phyloP scores from a whole-genome alignment of 2,797 vertebrate genomes.

The Galagoides demidoff region DNA sequence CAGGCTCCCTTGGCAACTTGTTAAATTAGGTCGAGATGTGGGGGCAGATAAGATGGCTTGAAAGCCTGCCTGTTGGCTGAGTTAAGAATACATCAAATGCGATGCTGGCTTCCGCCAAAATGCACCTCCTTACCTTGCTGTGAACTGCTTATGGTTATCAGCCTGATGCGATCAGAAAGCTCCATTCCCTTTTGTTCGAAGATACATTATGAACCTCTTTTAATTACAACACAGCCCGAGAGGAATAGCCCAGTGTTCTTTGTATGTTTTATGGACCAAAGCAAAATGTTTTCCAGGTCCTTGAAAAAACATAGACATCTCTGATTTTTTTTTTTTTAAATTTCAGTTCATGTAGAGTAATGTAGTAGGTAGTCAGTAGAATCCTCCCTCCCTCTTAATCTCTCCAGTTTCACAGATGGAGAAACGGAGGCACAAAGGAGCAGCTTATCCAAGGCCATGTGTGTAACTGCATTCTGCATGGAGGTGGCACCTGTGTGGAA shows the following conservation, averaged over 20 bases:
- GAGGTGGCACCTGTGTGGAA: neutral
- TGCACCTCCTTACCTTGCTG: conserved; percentile 83
- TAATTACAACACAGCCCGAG: conserved; percentile 66
- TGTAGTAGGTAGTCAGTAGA: neutral
- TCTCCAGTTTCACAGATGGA: neutral
- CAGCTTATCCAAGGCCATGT: neutral
- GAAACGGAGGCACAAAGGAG: neutral
- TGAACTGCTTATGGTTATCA: conserved; percentile 66
- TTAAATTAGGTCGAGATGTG: conserved; percentile 91
- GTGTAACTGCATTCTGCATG: neutral
- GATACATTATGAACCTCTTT: conserved; percentile 67
- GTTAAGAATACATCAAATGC: conserved; percentile 86
- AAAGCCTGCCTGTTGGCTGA: conserved; percentile 76
- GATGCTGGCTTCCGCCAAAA: conserved; percentile 84
- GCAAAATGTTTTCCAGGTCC: neutral
- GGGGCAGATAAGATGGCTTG: conserved; percentile 87
- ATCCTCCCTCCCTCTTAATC: neutral
- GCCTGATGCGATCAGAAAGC: conserved; percentile 83
- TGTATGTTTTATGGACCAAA: neutral
- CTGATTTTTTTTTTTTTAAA: neutral
- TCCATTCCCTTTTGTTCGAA: conserved; percentile 63
- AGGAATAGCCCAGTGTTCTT: neutral
- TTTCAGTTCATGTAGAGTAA: neutral
- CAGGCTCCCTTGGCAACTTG: conserved; percentile 88
- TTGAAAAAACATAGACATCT: neutral